phyloP scores from a whole-genome alignment of 2,888 invertebrate species.

The Stenolophus ochropezus region DNA sequence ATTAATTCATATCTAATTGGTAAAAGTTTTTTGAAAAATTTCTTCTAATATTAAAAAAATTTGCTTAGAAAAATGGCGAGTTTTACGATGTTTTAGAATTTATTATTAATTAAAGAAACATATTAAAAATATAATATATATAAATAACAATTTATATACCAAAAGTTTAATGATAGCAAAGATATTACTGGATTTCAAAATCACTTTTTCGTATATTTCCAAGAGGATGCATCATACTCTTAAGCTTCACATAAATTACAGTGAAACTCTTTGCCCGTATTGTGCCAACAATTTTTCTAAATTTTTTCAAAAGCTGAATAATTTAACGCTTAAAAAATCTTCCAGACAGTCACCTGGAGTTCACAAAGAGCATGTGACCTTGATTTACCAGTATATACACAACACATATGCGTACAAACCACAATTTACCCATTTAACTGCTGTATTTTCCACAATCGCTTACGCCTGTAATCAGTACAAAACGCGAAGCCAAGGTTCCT shows the following conservation, averaged over 20 bases:
- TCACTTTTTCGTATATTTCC: too few relatives aligned
- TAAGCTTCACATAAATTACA: not conserved
- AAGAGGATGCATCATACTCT: too few relatives aligned
- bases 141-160: too few relatives aligned
- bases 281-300: not conserved
- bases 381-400: conserved; percentile 45
- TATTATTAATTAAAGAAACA: too few relatives aligned
- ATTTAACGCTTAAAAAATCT: not conserved
- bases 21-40: too few relatives aligned
- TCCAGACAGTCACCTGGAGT: conserved; percentile 6
- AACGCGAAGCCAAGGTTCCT: conserved; percentile 28
- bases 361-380: conserved; percentile 30
- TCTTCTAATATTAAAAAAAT: too few relatives aligned
- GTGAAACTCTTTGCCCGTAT: not conserved
- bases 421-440: conserved; percentile 42
- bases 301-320: not conserved
- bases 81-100: too few relatives aligned
- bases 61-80: too few relatives aligned
- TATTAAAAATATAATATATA: too few relatives aligned
- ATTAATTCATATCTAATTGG: too few relatives aligned
- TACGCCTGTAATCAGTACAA: conserved; percentile 47
- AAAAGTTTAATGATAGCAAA: too few relatives aligned
- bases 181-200: too few relatives aligned
- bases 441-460: not conserved
- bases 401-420: not conserved